phyloP scores from a whole-genome alignment of 64 coral and sea anemone genomes.

The Dendrophyllia cribrosa region DNA sequence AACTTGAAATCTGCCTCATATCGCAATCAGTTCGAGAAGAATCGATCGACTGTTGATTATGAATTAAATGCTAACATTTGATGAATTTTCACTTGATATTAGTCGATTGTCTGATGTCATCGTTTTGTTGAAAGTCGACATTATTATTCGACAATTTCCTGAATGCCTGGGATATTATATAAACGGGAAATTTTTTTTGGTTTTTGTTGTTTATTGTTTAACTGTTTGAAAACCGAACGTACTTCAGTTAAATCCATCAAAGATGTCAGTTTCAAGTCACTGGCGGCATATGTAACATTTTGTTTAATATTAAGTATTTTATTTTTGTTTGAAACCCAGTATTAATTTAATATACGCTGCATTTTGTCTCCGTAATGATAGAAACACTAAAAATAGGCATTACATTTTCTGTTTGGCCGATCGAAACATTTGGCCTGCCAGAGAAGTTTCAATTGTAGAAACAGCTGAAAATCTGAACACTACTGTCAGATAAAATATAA shows the following conservation, averaged over 20 bases:
- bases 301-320: background rate
- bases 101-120: background rate
- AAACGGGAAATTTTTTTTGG: slow-evolving; percentile 6
- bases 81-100: slow-evolving; percentile 10
- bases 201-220: slow-evolving; percentile 2
- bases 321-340: background rate
- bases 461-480: slow-evolving; percentile 13
- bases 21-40: background rate
- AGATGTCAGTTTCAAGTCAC: background rate
- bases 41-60: background rate
- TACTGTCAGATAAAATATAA: too few species aligned
- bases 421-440: background rate
- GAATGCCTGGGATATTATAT: background rate
- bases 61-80: background rate
- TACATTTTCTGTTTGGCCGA: background rate
- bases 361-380: background rate
- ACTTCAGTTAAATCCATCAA: background rate
- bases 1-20: background rate
- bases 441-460: background rate
- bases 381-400: slow-evolving; percentile 7
- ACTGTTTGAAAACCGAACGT: background rate
- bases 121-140: background rate
- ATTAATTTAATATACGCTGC: background rate
- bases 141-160: background rate
- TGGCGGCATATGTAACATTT: background rate